phyloP scores from a whole-genome alignment of 2,797 vertebrate species.

The Syndactyla subalaris region DNA sequence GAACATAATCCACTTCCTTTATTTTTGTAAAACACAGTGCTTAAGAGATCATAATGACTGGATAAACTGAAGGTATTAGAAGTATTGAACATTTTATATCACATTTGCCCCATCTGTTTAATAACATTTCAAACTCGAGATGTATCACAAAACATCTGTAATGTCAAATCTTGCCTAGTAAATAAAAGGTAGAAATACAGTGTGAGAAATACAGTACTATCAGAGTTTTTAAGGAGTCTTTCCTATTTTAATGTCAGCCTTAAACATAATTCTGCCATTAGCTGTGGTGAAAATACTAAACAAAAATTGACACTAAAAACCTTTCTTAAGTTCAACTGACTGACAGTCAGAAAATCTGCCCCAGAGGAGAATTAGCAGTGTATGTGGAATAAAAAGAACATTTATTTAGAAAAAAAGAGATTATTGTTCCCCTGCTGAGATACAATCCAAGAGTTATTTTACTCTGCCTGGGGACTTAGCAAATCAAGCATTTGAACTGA shows the following conservation, averaged over 20 bases:
- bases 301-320: background rate
- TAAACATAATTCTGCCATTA: background rate
- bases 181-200: background rate
- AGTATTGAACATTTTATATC: background rate
- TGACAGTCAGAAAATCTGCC: background rate
- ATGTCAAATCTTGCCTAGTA: background rate
- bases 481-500: conserved; percentile 28
- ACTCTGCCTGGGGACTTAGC: background rate
- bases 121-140: background rate
- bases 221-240: background rate
- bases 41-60: background rate
- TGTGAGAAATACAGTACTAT: background rate
- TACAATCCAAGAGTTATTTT: background rate
- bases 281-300: background rate
- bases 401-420: conserved; percentile 37
- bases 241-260: background rate
- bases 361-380: background rate
- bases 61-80: background rate
- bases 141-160: background rate
- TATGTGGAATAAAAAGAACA: conserved; percentile 4
- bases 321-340: background rate
- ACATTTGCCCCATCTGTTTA: background rate
- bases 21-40: background rate
- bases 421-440: background rate
- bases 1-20: background rate